Evolutionary conservation across 2,797 vertebrate species (phyloP), one percentile per base, ranked within the genome.

Genomic region (Fistularia commersonii): DNA sequence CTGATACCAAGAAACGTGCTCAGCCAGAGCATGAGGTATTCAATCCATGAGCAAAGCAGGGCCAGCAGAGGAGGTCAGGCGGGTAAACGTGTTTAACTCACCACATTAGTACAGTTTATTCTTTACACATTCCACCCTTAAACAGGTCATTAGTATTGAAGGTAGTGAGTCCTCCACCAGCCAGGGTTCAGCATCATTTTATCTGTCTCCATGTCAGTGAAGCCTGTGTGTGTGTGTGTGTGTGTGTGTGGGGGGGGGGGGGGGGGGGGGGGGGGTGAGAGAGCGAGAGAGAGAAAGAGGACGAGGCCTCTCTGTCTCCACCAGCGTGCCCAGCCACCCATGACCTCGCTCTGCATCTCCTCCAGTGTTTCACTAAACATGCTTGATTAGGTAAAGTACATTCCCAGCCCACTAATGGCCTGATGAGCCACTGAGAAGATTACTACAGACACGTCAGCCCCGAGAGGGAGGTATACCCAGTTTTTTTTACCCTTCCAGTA

Each of bases 361-460:
- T 74, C 72, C 62, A 43, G 61, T 82, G 79, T 87, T 86, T 81
- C 52, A 38, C 61, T 78, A 83, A 87, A 87, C 87, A 88, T 87
- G 87, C 82, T 74, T 87, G 88, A 90, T 90, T 88, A 89, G 77
- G 72, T 83, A 85, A 85, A 86, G 88, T 87, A 81, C 75, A 81
- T 86, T 76, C 76, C 77, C 48, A 31, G 61, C 63, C 66, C 64
- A 56, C 74, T 84, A 87, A 88, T 84, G 83, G 72, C 65, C 68
- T 76, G 82, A 88, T 80, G 81, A 80, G 84, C 59, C 73, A 73
- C 56, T 66, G 72, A 77, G 79, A 84, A 79, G 82, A 90, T 84
- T 71, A 69, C 70, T 71, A 58, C 72, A 76, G 86, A 88, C 82
- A 82, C 70, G 66, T 78, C 62, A 51, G 64, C 76, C 67, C 61